Evolutionary conservation across 2,888 invertebrate genomes (phyloP).

Genomic region (Theodoxus fluviatilis): DNA sequence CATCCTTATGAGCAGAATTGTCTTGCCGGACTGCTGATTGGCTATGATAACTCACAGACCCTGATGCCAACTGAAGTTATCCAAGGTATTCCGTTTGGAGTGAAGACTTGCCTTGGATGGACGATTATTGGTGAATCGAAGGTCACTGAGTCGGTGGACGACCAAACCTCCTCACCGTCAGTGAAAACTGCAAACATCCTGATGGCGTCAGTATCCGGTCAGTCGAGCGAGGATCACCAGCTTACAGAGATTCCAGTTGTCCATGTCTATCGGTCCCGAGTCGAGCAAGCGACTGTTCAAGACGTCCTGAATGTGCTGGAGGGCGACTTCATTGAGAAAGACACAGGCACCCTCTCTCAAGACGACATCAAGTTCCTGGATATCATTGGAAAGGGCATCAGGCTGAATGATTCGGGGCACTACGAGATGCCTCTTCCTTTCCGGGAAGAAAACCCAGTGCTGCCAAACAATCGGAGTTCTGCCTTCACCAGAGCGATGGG

Average conservation of each 20-base stretch:
- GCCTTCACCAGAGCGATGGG: background rate
- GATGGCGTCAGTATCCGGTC: too few species aligned
- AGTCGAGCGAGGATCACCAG: too few species aligned
- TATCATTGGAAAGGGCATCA: background rate
- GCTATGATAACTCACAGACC: background rate
- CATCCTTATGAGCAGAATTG: background rate
- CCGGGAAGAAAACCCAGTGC: background rate
- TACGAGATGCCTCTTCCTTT: conserved; percentile 9
- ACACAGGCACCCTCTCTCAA: background rate
- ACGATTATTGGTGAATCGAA: conserved; percentile 12
- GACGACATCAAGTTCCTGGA: conserved; percentile 22
- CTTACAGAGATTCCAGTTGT: too few species aligned
- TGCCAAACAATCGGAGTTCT: conserved; percentile 13
- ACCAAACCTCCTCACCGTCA: too few species aligned
- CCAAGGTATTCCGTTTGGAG: conserved; percentile 1
- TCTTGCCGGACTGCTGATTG: too few species aligned
- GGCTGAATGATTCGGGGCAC: background rate
- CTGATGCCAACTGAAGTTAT: conserved; percentile 17
- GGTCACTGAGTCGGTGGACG: background rate
- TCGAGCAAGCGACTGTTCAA: background rate
- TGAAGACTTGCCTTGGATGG: conserved; percentile 19
- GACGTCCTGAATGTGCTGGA: background rate
- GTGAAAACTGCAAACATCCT: too few species aligned
- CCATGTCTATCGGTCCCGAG: background rate
- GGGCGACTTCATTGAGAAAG: conserved; percentile 17